Evolutionary conservation across 2,797 vertebrate species (phyloP).

Genomic region (Enteromius paludinosus): DNA sequence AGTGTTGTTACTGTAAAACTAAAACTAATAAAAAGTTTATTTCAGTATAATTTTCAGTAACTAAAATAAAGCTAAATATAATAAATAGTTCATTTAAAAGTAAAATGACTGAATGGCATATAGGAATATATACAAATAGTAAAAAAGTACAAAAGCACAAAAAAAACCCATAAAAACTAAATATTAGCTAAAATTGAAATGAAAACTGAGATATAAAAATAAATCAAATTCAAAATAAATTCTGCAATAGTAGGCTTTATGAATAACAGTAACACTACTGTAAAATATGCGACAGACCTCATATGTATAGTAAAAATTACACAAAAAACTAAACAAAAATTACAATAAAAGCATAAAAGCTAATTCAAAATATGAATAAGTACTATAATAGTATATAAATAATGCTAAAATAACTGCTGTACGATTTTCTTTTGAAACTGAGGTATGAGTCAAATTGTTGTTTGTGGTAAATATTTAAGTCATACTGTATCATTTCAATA

Average conservation of each 20-base stretch:
- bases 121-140: neutral
- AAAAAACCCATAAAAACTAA: neutral
- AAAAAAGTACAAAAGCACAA: neutral
- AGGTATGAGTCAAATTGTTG: neutral
- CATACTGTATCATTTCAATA: neutral
- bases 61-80: neutral
- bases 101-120: neutral
- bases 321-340: neutral
- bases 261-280: neutral
- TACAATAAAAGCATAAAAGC: neutral
- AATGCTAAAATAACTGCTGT: neutral
- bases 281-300: neutral
- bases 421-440: neutral
- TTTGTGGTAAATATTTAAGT: constrained; percentile 1
- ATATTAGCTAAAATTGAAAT: neutral
- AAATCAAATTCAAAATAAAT: neutral
- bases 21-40: neutral
- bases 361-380: neutral
- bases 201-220: neutral
- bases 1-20: neutral
- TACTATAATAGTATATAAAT: neutral
- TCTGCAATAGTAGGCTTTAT: neutral
- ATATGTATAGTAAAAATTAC: neutral
- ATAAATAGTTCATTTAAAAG: neutral
- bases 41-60: too few relatives aligned